Conservation (phyloP, 2,888 invertebrate species). For the Prosapia bicincta region DNA sequence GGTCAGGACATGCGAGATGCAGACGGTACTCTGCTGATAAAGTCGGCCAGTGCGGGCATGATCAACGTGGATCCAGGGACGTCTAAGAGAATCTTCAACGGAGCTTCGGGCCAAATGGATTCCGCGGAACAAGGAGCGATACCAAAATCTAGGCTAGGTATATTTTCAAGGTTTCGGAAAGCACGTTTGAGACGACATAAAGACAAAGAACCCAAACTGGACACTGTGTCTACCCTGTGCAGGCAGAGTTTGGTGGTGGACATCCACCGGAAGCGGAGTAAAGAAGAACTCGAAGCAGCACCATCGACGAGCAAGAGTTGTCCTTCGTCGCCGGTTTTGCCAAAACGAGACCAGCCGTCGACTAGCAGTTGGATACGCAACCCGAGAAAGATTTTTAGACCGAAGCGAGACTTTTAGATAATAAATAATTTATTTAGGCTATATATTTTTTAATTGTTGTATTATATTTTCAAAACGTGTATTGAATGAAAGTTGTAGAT, state of each 20-base stretch:
- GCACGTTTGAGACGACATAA: conserved; percentile 30
- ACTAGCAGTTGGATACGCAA: conserved; percentile 34
- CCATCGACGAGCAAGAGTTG: conserved; percentile 39
- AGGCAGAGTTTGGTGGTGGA: conserved; percentile 71
- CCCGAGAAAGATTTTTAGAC: conserved; percentile 35
- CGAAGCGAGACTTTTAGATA: conserved; percentile 20
- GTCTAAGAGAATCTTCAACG: not conserved
- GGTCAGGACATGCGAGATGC: conserved; percentile 23
- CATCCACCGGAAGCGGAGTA: conserved; percentile 41
- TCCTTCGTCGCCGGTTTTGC: conserved; percentile 42
- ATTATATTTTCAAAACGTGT: not conserved
- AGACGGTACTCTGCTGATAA: conserved; percentile 50
- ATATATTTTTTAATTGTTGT: not conserved
- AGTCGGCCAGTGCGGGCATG: conserved; percentile 76
- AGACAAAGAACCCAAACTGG: conserved; percentile 40
- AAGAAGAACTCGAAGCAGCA: conserved; percentile 7
- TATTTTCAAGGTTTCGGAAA: conserved; percentile 27
- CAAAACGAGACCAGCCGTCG: conserved; percentile 29
- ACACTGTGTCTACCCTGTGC: conserved; percentile 65
- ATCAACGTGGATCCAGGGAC: conserved; percentile 23
- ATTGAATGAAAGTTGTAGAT: not conserved
- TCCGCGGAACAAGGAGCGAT: conserved; percentile 12
- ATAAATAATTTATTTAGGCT: no score
- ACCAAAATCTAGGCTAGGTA: conserved; percentile 16
- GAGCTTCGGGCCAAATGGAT: not conserved